Base-by-base conservation (phyloP, 2,113 vertebrate genomes). In the Misgurnus anguillicaudatus region DNA sequence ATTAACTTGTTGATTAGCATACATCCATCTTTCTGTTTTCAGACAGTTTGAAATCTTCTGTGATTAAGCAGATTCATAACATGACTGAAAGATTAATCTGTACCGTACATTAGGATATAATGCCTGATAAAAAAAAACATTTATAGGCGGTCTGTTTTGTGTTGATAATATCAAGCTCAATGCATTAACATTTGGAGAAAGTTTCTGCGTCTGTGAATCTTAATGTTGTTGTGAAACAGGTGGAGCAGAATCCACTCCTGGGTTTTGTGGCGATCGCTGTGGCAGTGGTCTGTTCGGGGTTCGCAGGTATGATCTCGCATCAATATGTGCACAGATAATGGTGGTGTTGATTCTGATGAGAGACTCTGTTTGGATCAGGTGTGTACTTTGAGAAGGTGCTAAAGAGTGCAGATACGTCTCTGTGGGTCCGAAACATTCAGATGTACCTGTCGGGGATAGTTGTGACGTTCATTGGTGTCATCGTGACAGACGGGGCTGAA, bases 401-500 rank as follows among this genome's bases (percentile, higher is more conserved):
- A 81, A 99, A 99, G 90, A 98, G 96, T 87, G 98, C 98, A 0
- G 95, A 98, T 78, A 99, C 97, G 38, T 99, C 98, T 71, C 92
- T 99, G 83, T 99, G 98, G 98, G 95, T 99, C 89, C 94, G 97
- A 87, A 99, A 99, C 82, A 98, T 99, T 87, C 98, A 99, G 88
- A 96, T 99, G 95, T 99, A 99, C 86, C 87, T 99, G 14, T 98
- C 97, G 0, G 97, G 98, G 64, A 99, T 99, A 47, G 77, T 87
- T 73, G 91, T 98, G 88, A 99, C 97, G 8, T 89, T 96, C 71
- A 71, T 90, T 19, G 95, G 91, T 0, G 95, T 98, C 78, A 95
- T 86, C 82, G 5, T 94, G 84, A 95, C 87, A 1, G 97, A 99
- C 0, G 96, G 96, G 60, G 78, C 89, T 3, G 85, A 90, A 41